Evolutionary conservation across 2,113 vertebrate genomes (phyloP), one percentile per base, ranked within the genome.

Genomic region (Hippoglossus stenolepis): DNA sequence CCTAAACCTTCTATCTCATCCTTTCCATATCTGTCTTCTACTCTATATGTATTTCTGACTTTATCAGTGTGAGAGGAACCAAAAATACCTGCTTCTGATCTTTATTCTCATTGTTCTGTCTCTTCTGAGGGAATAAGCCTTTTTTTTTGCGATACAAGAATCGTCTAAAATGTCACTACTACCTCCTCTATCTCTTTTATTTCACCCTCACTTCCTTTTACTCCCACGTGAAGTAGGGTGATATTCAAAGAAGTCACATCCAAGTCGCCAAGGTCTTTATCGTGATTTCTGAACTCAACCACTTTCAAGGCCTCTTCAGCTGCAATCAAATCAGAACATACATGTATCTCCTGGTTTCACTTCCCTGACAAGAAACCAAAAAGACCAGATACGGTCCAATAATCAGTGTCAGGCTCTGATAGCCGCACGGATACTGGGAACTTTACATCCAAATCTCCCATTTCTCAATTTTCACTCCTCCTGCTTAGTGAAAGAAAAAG

Each of bases 61-160:
- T 63, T 8, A 23, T 43, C 61, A 43, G 61, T 26, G 23, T 45
- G 21, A 28, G 43, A 49, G 7, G 23, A 65, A 47, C 40, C 40
- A 18, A 26, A 31, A 49, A 49, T 26, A 40, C 38, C 40, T 47
- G 14, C 23, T 18, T 26, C 23, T 65, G 5, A 64, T 45, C 43
- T 49, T 63, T 12, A 47, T 8, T 65, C 63, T 24, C 63, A 47
- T 10, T 64, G 40, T 43, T 64, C 61, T 43, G 38, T n/a, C 59
- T 13, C 31, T 21, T 11, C n/a, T 14, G 15, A 64, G 14, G n/a
- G 9, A 38, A 61, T 13, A 11, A 3, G 20, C 17, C n/a, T 4
- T 43, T 13, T 40, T 40, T 62, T 7, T 3, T 14, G n/a, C 3
- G 61, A 23, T 15, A 64, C 4, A 63, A 40, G 3, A 2, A n/a